phyloP scores from a whole-genome alignment of 2,888 invertebrate genomes.

The Phytoseiulus persimilis region DNA sequence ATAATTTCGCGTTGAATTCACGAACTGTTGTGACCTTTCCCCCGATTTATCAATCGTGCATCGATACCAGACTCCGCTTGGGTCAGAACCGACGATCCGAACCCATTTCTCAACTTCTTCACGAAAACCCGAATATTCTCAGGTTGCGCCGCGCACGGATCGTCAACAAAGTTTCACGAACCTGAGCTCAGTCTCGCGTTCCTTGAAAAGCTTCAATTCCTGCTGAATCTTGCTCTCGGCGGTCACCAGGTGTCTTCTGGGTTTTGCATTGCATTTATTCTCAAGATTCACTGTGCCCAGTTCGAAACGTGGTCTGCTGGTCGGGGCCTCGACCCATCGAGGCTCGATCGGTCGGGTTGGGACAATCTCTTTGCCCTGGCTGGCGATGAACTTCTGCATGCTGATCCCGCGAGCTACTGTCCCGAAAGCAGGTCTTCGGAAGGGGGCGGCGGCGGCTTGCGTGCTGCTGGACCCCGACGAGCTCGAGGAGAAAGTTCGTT shows the following conservation, averaged over 20 bases:
- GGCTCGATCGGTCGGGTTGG: conserved; percentile 43
- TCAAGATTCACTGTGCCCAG: conserved; percentile 29
- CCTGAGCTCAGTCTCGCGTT: conserved; percentile 70
- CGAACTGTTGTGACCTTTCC: no score
- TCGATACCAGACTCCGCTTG: background rate
- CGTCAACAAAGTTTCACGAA: conserved; percentile 46
- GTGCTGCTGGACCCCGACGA: conserved; percentile 41
- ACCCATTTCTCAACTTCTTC: no score
- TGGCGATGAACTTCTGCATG: conserved; percentile 75
- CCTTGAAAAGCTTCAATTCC: conserved; percentile 74
- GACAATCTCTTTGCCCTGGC: conserved; percentile 60
- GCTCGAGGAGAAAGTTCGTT: conserved; percentile 32
- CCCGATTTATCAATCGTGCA: background rate
- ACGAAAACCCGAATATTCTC: no score
- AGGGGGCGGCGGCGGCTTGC: conserved; percentile 41
- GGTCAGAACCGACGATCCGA: no score
- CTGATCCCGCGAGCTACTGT: conserved; percentile 41
- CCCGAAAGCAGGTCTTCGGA: conserved; percentile 40
- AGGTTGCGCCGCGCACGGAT: background rate
- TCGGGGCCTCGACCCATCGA: background rate
- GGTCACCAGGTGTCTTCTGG: conserved; percentile 58
- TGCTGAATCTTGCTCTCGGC: conserved; percentile 80
- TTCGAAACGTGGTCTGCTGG: background rate
- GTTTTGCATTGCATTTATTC: background rate
- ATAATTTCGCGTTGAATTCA: background rate